Evolutionary conservation across 2,797 vertebrate genomes (phyloP).

Genomic region (Squalus acanthias): DNA sequence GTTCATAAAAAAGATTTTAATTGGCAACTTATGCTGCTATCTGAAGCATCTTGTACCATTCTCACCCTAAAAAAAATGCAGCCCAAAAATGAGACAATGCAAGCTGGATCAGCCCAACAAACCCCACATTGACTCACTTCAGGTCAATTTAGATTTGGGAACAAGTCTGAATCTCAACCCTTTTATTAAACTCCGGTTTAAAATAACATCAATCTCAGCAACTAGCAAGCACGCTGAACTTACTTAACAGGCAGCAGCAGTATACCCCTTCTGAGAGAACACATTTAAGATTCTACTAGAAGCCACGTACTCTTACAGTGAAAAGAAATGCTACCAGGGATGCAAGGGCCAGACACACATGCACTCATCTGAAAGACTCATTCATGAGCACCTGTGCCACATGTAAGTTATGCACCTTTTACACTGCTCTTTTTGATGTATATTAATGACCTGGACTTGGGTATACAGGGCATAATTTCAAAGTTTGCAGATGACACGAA

Average conservation of each 20-base stretch:
- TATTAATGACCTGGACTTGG: not conserved
- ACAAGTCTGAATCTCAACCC: not conserved
- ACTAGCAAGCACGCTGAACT: not conserved
- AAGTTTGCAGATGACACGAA: not conserved
- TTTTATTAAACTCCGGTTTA: not conserved
- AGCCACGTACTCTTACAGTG: not conserved
- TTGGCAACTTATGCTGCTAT: not conserved
- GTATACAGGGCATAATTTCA: not conserved
- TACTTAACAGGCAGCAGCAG: not conserved
- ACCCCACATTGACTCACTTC: not conserved
- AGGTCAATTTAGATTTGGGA: not conserved
- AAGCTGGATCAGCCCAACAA: not conserved
- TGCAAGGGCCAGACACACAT: not conserved
- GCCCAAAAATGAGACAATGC: not conserved
- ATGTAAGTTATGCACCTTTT: not conserved
- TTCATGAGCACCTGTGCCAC: not conserved
- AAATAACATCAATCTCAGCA: not conserved
- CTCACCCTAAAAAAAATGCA: not conserved
- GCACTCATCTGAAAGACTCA: not conserved
- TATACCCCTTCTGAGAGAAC: not conserved
- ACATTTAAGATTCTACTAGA: not conserved
- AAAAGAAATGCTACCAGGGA: not conserved
- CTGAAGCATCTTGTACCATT: not conserved
- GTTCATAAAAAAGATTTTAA: not conserved
- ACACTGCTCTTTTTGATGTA: not conserved